Evolutionary conservation across 2,113 vertebrate genomes (phyloP), one percentile per base, ranked within the genome.

Genomic region (Chlorodrepanis virens): DNA sequence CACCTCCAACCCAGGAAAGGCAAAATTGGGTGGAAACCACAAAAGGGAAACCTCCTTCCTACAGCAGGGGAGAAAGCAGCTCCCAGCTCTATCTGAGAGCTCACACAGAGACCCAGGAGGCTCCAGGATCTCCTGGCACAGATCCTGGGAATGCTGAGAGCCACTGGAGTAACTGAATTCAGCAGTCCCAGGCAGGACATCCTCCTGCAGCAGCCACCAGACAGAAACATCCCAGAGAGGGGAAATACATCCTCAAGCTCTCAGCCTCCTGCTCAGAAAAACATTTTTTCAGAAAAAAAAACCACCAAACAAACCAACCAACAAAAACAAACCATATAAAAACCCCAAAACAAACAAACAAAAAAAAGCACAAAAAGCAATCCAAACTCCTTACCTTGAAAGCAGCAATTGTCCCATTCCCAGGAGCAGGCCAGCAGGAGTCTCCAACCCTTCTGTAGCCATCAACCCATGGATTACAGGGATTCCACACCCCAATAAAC

Each of bases 401-500:
- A 45, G 35, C 10, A 75, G 12, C 2, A 2, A 7, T 5, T 6
- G 2, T 1, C 2, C 4, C 33, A 7, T 9, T 37, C 21, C n/a
- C 31, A 72, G 47, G 54, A 63, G 4, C 2, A 33, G 14, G 1
- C 2, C 6, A 12, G 2, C 19, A 25, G 27, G 2, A 64, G 9
- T 1, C 29, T 1, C 47, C 53, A 45, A 21, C 20, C 4, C 12
- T 44, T 4, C 49, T 6, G 1, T 0, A 4, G 23, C 12, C 27
- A 60, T 12, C 16, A 45, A 3, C 3, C 11, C 9, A 7, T 0
- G 0, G 2, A 6, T n/a, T 40, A 0, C 15, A n/a, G 1, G 3
- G 4, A 8, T 22, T 5, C 14, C 53, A 54, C 20, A 33, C 1
- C 22, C 7, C 6, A 19, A 3, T 0, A 0, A 64, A 7, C 0